A percentile compares a stretch with the other conserved stretches of the same genome.
phyloP scores from a whole-genome alignment of 2,113 vertebrate genomes.

The Rhabdomys dilectus region DNA sequence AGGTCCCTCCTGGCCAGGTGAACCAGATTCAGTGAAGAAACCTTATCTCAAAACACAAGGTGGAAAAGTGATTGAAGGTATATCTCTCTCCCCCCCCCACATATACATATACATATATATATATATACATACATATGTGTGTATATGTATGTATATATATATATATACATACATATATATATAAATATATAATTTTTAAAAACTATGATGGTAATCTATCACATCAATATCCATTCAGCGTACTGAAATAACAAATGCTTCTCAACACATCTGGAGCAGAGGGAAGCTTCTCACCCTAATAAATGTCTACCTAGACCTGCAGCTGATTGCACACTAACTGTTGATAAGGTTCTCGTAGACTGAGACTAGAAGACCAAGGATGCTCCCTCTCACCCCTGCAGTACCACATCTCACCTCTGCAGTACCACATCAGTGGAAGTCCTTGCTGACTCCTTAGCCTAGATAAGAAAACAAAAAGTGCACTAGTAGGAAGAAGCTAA shows the following conservation, averaged over 20 bases:
- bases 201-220: background rate
- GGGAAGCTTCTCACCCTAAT: background rate
- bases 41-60: background rate
- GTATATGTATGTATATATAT: too few species aligned
- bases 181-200: background rate
- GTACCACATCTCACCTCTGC: background rate
- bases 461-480: background rate
- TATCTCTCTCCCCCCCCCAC: too few species aligned
- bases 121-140: background rate
- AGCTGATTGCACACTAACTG: background rate
- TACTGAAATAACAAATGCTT: background rate
- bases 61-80: background rate
- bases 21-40: background rate
- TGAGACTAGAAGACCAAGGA: background rate
- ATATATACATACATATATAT: background rate
- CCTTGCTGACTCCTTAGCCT: background rate
- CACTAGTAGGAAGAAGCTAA: background rate
- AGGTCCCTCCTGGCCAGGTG: background rate
- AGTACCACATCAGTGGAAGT: background rate
- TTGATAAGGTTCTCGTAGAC: background rate
- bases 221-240: background rate
- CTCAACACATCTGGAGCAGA: background rate
- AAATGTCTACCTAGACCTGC: background rate
- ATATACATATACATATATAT: background rate
- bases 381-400: background rate